Evolutionary conservation across 1,140 invertebrate genomes (phyloP).

Genomic region (Microplitis demolitor): DNA sequence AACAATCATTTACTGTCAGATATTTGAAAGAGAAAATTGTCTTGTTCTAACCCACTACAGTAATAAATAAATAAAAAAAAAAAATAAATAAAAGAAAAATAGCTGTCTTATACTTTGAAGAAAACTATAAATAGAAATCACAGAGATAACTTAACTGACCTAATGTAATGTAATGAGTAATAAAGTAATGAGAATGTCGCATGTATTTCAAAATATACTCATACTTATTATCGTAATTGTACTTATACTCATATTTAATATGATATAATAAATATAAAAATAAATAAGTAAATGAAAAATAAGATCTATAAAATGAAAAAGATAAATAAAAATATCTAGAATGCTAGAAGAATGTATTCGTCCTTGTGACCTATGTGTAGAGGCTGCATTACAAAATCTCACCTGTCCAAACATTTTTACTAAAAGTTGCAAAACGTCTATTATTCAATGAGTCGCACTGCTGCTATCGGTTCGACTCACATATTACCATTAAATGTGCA

Average conservation of each 20-base stretch:
- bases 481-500: background rate
- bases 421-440: slow-evolving; percentile 20
- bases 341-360: slow-evolving; percentile 13
- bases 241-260: background rate
- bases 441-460: slow-evolving; percentile 8
- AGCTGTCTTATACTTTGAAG: background rate
- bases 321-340: background rate
- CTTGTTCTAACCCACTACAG: too few relatives aligned
- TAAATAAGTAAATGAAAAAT: background rate
- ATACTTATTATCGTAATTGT: background rate
- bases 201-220: background rate
- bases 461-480: background rate
- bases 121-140: background rate
- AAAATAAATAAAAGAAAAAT: too few relatives aligned
- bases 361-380: slow-evolving; percentile 12
- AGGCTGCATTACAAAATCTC: slow-evolving; percentile 25
- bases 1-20: too few relatives aligned
- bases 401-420: slow-evolving; percentile 27
- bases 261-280: background rate
- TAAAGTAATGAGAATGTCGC: background rate
- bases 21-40: too few relatives aligned
- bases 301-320: background rate
- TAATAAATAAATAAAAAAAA: too few relatives aligned
- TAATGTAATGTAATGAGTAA: background rate
- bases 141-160: too few relatives aligned